Evolutionary conservation across 2,113 vertebrate species (phyloP).

Genomic region (Struthio camelus): DNA sequence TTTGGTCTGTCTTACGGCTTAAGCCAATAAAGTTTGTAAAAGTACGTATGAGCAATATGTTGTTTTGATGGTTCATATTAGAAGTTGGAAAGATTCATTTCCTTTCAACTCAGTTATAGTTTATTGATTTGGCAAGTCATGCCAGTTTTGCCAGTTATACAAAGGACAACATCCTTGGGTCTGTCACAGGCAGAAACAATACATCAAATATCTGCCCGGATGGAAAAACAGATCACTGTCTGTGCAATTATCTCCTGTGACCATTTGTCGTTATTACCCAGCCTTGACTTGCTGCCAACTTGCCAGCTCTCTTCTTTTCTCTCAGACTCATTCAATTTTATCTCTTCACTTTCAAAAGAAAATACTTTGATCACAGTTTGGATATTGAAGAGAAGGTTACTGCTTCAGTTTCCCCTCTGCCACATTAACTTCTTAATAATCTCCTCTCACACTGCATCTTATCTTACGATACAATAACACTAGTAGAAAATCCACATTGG

Average conservation of each 20-base stretch:
- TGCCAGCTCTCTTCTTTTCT: background rate
- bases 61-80: background rate
- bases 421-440: background rate
- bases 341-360: background rate
- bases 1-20: background rate
- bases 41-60: background rate
- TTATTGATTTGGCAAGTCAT: background rate
- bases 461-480: background rate
- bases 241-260: background rate
- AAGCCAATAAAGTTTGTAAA: background rate
- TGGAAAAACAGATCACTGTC: background rate
- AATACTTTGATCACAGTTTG: background rate
- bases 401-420: background rate
- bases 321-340: background rate
- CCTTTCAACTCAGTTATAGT: background rate
- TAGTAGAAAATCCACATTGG: background rate
- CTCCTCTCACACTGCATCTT: background rate
- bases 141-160: background rate
- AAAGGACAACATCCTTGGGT: background rate
- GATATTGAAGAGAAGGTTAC: background rate
- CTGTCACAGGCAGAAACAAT: background rate
- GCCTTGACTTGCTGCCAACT: background rate
- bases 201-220: background rate
- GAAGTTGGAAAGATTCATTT: background rate
- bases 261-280: background rate